Evolutionary conservation across 1,140 invertebrate genomes (phyloP).

Genomic region (Plutomurus gul): DNA sequence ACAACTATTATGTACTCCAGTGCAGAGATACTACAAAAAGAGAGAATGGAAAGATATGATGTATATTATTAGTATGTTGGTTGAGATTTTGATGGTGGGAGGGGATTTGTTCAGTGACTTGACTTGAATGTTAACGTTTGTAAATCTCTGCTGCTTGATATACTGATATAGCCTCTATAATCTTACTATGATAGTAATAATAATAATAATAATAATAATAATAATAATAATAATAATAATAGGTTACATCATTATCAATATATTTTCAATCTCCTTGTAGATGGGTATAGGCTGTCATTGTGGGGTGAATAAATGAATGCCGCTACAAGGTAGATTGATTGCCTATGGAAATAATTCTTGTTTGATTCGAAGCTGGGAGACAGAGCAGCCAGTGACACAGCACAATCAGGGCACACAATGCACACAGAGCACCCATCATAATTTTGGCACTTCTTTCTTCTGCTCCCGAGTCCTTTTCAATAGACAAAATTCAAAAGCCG

Average conservation of each 20-base stretch:
- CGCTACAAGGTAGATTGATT: neutral
- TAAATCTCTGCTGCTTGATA: slow-evolving; percentile 29
- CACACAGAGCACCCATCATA: slow-evolving; percentile 20
- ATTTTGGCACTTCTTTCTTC: slow-evolving; percentile 37
- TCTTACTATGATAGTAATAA: slow-evolving; percentile 27
- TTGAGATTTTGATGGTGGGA: too few relatives aligned
- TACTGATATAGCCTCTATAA: slow-evolving; percentile 27
- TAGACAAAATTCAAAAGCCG: slow-evolving; percentile 28
- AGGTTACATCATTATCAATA: slow-evolving; percentile 26
- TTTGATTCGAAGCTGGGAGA: too few relatives aligned
- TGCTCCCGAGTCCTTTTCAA: slow-evolving; percentile 28
- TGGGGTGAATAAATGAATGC: slow-evolving; percentile 26
- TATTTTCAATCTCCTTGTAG: slow-evolving; percentile 41
- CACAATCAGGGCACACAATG: neutral
- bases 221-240: neutral
- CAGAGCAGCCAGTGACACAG: neutral
- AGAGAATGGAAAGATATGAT: neutral
- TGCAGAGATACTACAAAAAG: too few relatives aligned
- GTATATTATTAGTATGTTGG: slow-evolving; percentile 7
- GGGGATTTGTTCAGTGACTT: slow-evolving; percentile 1
- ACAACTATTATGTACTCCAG: too few relatives aligned
- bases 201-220: too few relatives aligned
- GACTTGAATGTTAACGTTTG: slow-evolving; percentile 4
- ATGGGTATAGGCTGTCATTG: slow-evolving; percentile 1
- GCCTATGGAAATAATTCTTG: neutral